phyloP scores from a whole-genome alignment of 2,113 vertebrate species.

The Tinamus guttatus region DNA sequence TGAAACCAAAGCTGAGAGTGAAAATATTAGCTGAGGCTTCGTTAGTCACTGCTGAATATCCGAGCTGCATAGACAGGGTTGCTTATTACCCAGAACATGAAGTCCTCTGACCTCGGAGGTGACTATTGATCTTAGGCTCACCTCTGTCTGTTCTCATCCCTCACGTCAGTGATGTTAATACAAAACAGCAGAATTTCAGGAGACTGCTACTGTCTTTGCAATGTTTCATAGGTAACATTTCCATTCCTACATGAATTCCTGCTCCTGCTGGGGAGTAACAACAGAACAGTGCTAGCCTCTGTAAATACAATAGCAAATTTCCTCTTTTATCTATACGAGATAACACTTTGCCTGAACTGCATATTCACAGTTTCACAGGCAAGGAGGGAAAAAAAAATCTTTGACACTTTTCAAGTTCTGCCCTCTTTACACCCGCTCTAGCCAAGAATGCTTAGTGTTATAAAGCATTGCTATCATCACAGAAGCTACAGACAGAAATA shows the following conservation, averaged over 20 bases:
- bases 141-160: constrained; percentile 51
- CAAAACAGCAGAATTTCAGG: constrained; percentile 11
- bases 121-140: constrained; percentile 44
- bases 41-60: constrained; percentile 31
- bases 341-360: constrained; percentile 44
- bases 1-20: constrained; percentile 33
- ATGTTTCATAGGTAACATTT: not conserved
- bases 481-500: constrained; percentile 52
- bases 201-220: not conserved
- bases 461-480: constrained; percentile 20
- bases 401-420: constrained; percentile 60
- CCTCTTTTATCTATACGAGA: constrained; percentile 12
- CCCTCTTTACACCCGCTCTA: constrained; percentile 68
- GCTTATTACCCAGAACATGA: constrained; percentile 48
- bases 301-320: constrained; percentile 34
- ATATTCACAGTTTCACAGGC: constrained; percentile 61
- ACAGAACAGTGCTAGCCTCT: not conserved
- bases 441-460: constrained; percentile 50
- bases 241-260: constrained; percentile 28
- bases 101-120: constrained; percentile 63
- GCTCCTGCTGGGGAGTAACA: constrained; percentile 6
- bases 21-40: constrained; percentile 36
- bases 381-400: not conserved
- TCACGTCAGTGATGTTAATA: constrained; percentile 18
- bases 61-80: constrained; percentile 17